phyloP scores from a whole-genome alignment of 2,797 vertebrate species.

The Fistularia tabacaria region DNA sequence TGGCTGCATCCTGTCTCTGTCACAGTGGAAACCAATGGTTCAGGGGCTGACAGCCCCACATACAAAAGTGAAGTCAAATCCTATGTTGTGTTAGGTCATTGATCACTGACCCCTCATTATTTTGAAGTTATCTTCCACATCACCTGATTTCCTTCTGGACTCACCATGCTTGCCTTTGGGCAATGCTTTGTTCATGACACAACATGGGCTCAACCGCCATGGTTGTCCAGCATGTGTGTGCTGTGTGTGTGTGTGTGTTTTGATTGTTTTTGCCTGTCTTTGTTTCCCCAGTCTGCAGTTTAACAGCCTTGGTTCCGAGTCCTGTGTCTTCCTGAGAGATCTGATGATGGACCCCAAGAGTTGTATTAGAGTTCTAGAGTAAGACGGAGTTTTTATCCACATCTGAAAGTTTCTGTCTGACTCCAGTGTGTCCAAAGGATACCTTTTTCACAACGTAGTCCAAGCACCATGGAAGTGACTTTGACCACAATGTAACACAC shows the following conservation, averaged over 20 bases:
- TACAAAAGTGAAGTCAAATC: too few species aligned
- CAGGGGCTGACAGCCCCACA: too few species aligned
- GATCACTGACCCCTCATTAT: too few species aligned
- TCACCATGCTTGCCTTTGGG: not conserved
- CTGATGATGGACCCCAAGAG: constrained; percentile 84
- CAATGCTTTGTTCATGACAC: not conserved
- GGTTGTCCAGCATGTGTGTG: constrained; percentile 15
- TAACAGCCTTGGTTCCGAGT: constrained; percentile 87
- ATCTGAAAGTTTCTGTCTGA: not conserved
- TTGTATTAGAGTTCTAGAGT: constrained; percentile 83
- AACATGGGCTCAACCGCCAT: not conserved
- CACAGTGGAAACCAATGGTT: too few species aligned
- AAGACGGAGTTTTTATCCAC: constrained; percentile 58
- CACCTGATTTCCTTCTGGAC: too few species aligned
- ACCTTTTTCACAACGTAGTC: too few species aligned
- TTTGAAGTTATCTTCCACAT: too few species aligned
- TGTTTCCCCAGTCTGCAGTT: constrained; percentile 84
- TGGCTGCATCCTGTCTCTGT: too few species aligned
- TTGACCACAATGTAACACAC: too few species aligned
- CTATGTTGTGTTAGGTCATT: too few species aligned
- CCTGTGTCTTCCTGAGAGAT: constrained; percentile 83
- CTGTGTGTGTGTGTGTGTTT: constrained; percentile 33
- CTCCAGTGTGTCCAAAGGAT: too few species aligned
- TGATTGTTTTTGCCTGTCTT: constrained; percentile 37
- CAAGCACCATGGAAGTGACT: too few species aligned